Evolutionary conservation across 2,888 invertebrate genomes (phyloP).

Genomic region (Hirtodrosophila confusa): DNA sequence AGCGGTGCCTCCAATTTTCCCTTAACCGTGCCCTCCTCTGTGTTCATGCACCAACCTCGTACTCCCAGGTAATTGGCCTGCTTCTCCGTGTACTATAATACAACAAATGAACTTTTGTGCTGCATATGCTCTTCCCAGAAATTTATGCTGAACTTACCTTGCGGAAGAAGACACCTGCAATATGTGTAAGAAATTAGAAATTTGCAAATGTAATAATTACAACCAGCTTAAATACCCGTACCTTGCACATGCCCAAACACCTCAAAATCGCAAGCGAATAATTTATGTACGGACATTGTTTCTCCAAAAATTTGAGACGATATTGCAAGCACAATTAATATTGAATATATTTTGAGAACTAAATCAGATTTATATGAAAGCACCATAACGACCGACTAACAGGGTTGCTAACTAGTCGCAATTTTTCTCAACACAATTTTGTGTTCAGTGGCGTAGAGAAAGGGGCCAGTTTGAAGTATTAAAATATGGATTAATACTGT

Average conservation of each 20-base stretch:
- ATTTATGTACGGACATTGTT: conserved; percentile 34
- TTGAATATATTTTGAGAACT: conserved; percentile 31
- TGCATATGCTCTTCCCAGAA: not conserved
- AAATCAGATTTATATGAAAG: conserved; percentile 48
- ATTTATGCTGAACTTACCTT: conserved; percentile 69
- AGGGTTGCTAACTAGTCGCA: conserved; percentile 36
- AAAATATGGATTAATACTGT: too few species aligned
- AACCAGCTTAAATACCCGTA: conserved; percentile 20
- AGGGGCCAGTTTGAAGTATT: too few species aligned
- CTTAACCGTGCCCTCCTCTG: conserved; percentile 86
- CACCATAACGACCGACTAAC: conserved; percentile 57
- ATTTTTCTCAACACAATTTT: not conserved
- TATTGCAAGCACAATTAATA: conserved; percentile 15
- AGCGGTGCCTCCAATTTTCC: conserved; percentile 87
- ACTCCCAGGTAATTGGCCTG: conserved; percentile 86
- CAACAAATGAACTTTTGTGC: conserved; percentile 3
- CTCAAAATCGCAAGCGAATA: conserved; percentile 74
- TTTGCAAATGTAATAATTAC: conserved; percentile 12
- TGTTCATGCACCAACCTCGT: conserved; percentile 89
- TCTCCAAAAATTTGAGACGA: conserved; percentile 1
- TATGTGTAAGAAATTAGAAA: conserved; percentile 14
- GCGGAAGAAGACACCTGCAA: conserved; percentile 82
- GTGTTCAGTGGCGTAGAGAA: not conserved
- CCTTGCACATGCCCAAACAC: conserved; percentile 82
- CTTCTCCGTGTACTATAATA: conserved; percentile 86